Base-by-base conservation (phyloP, 2,113 vertebrate species). In the Scomber colias region DNA sequence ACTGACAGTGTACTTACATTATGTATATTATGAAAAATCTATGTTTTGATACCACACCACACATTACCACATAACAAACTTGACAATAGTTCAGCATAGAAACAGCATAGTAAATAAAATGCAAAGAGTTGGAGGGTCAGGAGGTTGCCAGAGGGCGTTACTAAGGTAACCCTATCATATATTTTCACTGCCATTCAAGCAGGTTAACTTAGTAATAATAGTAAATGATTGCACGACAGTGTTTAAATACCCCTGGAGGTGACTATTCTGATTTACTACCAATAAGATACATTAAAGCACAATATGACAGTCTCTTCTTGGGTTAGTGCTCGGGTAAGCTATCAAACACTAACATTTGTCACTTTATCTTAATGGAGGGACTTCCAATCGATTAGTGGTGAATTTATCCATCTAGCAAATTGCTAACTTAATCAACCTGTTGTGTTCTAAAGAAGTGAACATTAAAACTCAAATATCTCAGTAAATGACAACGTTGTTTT, bases 341-440 rank as follows among this genome's bases (percentile, higher is more conserved):
- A 14, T 35, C 11, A 31, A 57, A 17, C 44, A 46, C 3, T 31
- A 11, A 14, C 0, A 2, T 35, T 8, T 19, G 35, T 40, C 35
- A 40, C 14, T 14, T 2, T 40, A 50, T 49, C 11, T 68, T 7
- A 17, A 12, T 7, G n/a, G 10, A 16, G 54, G 57, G 0, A 11
- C 2, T 10, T 56, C 14, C 14, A 24, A 60, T 19, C 7, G 44
- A 69, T 64, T n/a, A 64, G 21, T 46, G 24, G n/a, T 24, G 64
- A 69, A 57, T 71, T 70, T 48, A 55, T 5, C 61, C 10, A 10
- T 48, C 13, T 19, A 15, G 8, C 59, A 66, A 44, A 31, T 0
- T 53, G 2, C 8, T 76, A 40, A 54, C 35, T 40, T 9, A 40
- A 9, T 82, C 63, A 69, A 86, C 78, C 75, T 84, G 75, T 82